These are phyloP conservation scores for Andrena minutula DNA, from an alignment of 2,888 invertebrate genomes.

Conservation along the genomic window DNA sequence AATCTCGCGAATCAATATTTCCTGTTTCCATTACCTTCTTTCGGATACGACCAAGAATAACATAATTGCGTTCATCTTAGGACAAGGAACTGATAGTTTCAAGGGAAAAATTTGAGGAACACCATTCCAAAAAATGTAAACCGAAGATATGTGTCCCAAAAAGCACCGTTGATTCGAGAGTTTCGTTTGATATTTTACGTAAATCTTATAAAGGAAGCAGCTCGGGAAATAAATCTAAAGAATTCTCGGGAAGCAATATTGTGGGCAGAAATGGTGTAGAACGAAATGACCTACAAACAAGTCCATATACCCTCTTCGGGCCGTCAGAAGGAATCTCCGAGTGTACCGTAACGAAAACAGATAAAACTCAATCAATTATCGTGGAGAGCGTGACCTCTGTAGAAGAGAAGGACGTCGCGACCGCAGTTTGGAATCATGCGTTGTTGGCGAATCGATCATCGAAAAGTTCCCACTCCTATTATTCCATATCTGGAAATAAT, in stretches of 20 bases:
- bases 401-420: conserved; percentile 4
- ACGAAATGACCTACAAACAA: not conserved
- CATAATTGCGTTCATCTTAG: not conserved
- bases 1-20: not conserved
- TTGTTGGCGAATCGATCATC: conserved; percentile 44
- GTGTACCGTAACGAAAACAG: conserved; percentile 11
- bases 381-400: not conserved
- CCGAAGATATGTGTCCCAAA: not conserved
- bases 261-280: not conserved
- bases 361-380: conserved; percentile 27
- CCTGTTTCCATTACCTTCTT: not conserved
- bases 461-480: not conserved
- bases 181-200: not conserved
- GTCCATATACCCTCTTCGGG: not conserved
- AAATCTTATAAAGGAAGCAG: not conserved
- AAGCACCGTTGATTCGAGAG: not conserved
- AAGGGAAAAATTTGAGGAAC: not conserved
- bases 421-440: conserved; percentile 24
- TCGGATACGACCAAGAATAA: no score
- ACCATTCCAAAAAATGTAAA: not conserved
- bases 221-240: not conserved
- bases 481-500: not conserved
- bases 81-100: not conserved
- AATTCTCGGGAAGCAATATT: conserved; percentile 8
- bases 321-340: conserved; percentile 6